Evolutionary conservation across 2,888 invertebrate species (phyloP).

Genomic region (Caenorhabditis sp.): DNA sequence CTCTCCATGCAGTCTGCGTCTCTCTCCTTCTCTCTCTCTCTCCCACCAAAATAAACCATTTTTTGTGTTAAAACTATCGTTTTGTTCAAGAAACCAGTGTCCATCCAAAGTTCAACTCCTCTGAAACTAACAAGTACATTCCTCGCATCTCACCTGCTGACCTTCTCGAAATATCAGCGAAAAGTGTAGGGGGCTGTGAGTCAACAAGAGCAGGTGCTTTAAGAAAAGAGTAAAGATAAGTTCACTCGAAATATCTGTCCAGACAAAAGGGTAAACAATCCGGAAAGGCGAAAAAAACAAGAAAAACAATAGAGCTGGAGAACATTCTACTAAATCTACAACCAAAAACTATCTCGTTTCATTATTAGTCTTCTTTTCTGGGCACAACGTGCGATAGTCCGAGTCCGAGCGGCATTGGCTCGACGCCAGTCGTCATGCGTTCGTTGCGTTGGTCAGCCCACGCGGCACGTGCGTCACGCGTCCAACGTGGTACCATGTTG

Average conservation of each 20-base stretch:
- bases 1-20: conserved; percentile 17
- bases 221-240: too few relatives aligned
- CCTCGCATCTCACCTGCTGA: too few relatives aligned
- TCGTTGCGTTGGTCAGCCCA: conserved; percentile 65
- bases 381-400: conserved; percentile 67
- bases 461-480: conserved; percentile 65
- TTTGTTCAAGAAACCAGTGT: not conserved
- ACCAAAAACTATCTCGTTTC: conserved; percentile 2
- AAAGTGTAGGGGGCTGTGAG: too few relatives aligned
- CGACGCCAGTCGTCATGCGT: conserved; percentile 67
- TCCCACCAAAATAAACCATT: conserved; percentile 2
- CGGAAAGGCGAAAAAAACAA: conserved; percentile 8
- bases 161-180: too few relatives aligned
- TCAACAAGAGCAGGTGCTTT: too few relatives aligned
- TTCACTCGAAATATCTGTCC: too few relatives aligned
- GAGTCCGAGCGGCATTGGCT: conserved; percentile 74
- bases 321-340: conserved; percentile 23
- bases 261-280: not conserved
- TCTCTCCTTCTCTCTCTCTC: conserved; percentile 7
- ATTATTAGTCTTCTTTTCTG: conserved; percentile 41
- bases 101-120: too few relatives aligned
- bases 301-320: conserved; percentile 33
- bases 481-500: conserved; percentile 75
- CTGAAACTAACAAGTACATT: conserved; percentile 4
- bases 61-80: conserved; percentile 1